Conservation (phyloP, 2,888 invertebrate genomes). For the Xanthia togata region DNA sequence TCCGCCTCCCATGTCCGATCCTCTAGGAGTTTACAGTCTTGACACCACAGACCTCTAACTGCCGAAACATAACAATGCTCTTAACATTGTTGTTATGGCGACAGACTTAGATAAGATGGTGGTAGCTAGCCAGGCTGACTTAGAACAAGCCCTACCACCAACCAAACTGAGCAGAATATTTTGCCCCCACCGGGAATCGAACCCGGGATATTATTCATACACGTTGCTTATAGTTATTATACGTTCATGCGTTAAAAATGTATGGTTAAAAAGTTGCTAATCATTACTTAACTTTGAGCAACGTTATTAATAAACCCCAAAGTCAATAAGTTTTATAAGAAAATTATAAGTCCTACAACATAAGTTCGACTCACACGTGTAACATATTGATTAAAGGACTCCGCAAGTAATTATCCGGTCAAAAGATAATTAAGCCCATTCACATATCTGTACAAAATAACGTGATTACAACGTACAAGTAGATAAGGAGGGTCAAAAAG, state of each 20-base stretch:
- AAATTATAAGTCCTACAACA: neutral
- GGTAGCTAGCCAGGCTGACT: no score
- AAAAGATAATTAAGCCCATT: conserved; percentile 68
- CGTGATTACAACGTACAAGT: conserved; percentile 83
- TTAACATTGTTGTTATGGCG: no score
- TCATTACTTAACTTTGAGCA: neutral
- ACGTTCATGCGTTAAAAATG: neutral
- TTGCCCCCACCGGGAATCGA: no score
- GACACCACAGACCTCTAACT: no score
- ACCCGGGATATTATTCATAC: no score
- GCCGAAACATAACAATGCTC: no score
- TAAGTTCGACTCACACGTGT: neutral
- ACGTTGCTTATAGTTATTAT: neutral
- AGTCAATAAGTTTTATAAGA: neutral
- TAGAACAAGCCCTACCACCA: no score
- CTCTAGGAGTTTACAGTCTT: no score
- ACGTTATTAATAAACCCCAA: neutral
- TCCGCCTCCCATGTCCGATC: no score
- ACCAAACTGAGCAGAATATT: no score
- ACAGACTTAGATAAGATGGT: no score
- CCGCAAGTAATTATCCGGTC: conserved; percentile 57
- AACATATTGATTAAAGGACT: conserved; percentile 46
- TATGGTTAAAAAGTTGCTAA: neutral
- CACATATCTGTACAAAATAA: conserved; percentile 75
- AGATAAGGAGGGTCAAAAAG: conserved; percentile 88